Evolutionary conservation across 2,797 vertebrate genomes (phyloP).

Genomic region (Chloroceryle amazona): DNA sequence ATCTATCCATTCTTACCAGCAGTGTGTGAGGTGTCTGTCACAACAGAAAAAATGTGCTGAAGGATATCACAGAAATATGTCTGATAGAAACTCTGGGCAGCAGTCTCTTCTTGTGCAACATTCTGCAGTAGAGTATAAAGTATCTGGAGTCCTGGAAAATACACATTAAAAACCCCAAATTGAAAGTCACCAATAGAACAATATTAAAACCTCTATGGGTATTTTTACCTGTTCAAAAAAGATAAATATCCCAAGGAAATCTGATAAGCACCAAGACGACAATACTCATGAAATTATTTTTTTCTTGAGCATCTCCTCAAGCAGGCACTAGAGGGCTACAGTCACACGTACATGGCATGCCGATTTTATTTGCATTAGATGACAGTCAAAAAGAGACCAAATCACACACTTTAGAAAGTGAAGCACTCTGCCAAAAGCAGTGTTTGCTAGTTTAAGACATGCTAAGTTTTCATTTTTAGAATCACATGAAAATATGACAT

Average conservation of each 20-base stretch:
- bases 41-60: slow-evolving; percentile 99
- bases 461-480: neutral
- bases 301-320: neutral
- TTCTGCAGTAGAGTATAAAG: slow-evolving; percentile 98
- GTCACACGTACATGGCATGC: accelerated
- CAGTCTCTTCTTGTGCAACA: slow-evolving; percentile 96
- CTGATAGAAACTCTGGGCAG: slow-evolving; percentile 98
- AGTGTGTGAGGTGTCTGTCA: slow-evolving; percentile 98
- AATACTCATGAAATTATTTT: accelerated
- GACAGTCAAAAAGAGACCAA: neutral
- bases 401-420: neutral
- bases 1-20: slow-evolving; percentile 85
- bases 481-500: neutral
- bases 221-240: neutral
- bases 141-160: slow-evolving; percentile 90
- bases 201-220: neutral
- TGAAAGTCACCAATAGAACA: neutral
- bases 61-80: slow-evolving; percentile 98
- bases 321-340: neutral
- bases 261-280: neutral
- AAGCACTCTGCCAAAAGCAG: neutral
- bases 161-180: neutral
- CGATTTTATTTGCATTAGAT: accelerated
- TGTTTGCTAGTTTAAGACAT: accelerated
- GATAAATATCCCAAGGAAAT: neutral